Evolutionary conservation across 2,113 vertebrate genomes (phyloP), one percentile per base, ranked within the genome.

Genomic region (Procapra przewalskii): DNA sequence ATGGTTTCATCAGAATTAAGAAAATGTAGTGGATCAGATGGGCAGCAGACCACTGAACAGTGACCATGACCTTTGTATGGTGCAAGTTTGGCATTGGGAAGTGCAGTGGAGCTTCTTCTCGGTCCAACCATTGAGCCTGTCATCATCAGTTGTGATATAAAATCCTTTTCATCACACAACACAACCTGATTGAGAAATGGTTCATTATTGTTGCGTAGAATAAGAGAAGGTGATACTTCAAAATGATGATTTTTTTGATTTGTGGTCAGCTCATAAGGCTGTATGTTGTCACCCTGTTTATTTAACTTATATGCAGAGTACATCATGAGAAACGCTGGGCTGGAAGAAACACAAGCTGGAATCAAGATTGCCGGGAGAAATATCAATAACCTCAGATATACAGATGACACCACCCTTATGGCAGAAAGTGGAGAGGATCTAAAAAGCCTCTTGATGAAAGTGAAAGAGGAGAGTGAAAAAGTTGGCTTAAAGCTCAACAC

Each of bases 181-280:
- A 77, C 23, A 15, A 27, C 27, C 71, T 27, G 40, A 14, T 77
- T 3, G 23, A 77, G 71, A 43, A 77, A 43, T 77, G 23, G 40
- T 15, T 14, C 1, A 1, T 43, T 77, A 40, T 75, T 75, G 71
- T 43, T 27, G 23, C 0, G 0, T 15, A 43, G 71, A 2, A 40
- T 25, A 75, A 75, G 36, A 77, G 71, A 43, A 75, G 71, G 23
- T 27, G 23, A 43, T 27, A 27, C 36, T 77, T 43, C 40, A 43
- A 77, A 77, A 77, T 4, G 40, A 77, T 6, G 6, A 43, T 77
- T 77, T 77, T 77, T 15, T 43, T 14, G 1, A 43, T 77, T 77
- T 77, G 40, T 43, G 12, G 40, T 77, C 71, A 77, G 40, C 12
- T 77, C 23, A 77, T 33, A 62, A 62, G 60, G 14, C 29, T 62